Evolutionary conservation across 2,888 invertebrate genomes (phyloP).

Genomic region (Hirtodrosophila histrioides): DNA sequence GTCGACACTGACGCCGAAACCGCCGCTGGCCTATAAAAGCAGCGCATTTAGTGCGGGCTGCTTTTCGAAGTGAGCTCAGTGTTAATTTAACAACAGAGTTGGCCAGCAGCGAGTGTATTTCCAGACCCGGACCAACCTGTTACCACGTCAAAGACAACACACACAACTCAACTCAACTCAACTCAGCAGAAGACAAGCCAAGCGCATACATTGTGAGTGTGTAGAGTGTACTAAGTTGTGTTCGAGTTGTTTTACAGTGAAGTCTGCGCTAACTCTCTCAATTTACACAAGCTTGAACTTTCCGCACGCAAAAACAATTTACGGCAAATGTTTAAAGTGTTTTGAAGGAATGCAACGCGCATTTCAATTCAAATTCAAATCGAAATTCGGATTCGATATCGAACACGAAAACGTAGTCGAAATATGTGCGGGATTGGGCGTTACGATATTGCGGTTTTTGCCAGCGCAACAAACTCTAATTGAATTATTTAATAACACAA

Average conservation of each 20-base stretch:
- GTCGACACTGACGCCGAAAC: constrained; percentile 14
- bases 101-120: constrained; percentile 63
- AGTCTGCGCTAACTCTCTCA: not conserved
- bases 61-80: constrained; percentile 82
- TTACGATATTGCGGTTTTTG: constrained; percentile 29
- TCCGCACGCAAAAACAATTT: constrained; percentile 1
- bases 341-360: constrained; percentile 22
- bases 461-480: constrained; percentile 68
- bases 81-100: constrained; percentile 79
- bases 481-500: constrained; percentile 64
- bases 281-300: not conserved
- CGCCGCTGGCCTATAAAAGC: constrained; percentile 76
- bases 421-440: constrained; percentile 3
- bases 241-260: not conserved
- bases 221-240: constrained; percentile 5
- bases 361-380: constrained; percentile 25
- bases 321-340: constrained; percentile 17
- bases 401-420: constrained; percentile 1
- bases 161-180: too few species aligned
- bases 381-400: too few species aligned
- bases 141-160: constrained; percentile 49
- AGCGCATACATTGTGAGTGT: constrained; percentile 41
- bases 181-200: constrained; percentile 20
- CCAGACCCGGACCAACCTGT: constrained; percentile 36
- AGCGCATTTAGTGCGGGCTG: constrained; percentile 79